phyloP scores from a whole-genome alignment of 2,888 invertebrate genomes.

The Proisotoma minuta region DNA sequence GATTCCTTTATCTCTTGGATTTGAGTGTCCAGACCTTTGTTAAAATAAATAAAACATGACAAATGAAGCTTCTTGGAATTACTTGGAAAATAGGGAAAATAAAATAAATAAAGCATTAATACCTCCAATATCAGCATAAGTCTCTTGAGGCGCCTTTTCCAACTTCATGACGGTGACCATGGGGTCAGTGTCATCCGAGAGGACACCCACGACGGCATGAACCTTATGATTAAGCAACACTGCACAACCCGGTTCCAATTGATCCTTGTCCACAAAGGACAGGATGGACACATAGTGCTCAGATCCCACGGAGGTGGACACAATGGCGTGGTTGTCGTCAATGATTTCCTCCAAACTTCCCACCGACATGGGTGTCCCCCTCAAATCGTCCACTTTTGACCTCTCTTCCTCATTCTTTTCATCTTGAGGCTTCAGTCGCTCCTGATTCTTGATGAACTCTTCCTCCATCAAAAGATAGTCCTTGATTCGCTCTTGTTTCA shows the following conservation, averaged over 20 bases:
- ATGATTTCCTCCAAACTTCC: constrained; percentile 99
- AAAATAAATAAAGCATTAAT: background rate
- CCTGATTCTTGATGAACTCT: constrained; percentile 97
- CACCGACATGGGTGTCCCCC: constrained; percentile 99
- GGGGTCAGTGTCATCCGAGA: constrained; percentile 98
- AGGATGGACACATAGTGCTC: constrained; percentile 99
- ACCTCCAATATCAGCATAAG: constrained; percentile 96
- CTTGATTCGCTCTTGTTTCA: constrained; percentile 95
- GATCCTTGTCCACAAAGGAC: constrained; percentile 99
- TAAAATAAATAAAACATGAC: background rate
- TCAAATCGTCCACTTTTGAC: constrained; percentile 69
- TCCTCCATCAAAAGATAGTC: constrained; percentile 99
- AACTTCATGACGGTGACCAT: constrained; percentile 99
- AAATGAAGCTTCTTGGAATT: background rate
- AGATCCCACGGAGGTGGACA: constrained; percentile 96
- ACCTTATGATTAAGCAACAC: constrained; percentile 98
- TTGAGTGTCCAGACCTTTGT: constrained; percentile 71
- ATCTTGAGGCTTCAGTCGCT: constrained; percentile 96
- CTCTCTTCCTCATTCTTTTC: constrained; percentile 81
- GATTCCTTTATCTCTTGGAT: constrained; percentile 98
- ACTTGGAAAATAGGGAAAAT: constrained; percentile 1
- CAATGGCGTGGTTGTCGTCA: constrained; percentile 99
- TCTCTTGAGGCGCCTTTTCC: constrained; percentile 99
- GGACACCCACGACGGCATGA: constrained; percentile 97
- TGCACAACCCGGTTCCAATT: constrained; percentile 96